Base-by-base conservation (phyloP, 2,888 invertebrate genomes). In the Yponomeuta cagnagella region DNA sequence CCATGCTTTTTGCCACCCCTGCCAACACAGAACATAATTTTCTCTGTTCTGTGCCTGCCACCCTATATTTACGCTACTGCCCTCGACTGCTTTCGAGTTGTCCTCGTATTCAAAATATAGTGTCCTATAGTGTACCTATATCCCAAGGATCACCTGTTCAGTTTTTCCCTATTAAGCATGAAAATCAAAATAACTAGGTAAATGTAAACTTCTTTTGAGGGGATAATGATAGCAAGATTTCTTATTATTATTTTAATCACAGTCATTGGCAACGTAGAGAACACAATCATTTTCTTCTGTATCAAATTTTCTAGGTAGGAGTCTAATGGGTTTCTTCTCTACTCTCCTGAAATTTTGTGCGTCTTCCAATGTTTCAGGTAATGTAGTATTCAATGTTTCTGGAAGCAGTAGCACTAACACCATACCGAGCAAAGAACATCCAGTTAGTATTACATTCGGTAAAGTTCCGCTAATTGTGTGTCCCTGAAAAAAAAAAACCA, bases 351-450 rank as follows among this genome's bases (percentile, higher is more conserved):
- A 94, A 37, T 83, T 78, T 75, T 92, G 86, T 0, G 94, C 94
- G 75, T 95, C 95, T 76, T 92, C 90, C 74, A 95, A 80, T 5
- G 94, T 94, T 85, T 95, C 95, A 66, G 95, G 95, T 72, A 95
- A 81, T 77, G 92, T 93, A 72, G 90, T 89, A 78, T 94, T 93
- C 71, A 94, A 83, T 2, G 95, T 95, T 85, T 95, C 95, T 0
- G 95, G 95, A 68, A 95, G 82, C 74, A 93, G 90, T 43, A 93
- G 77, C 0, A 91, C 89, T 1, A 89, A 84, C 33, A 93, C 70
- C 30, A 90, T 82, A 65, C 93, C 94, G 8, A 92, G 48, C 9
- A 93, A 71, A 63, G 89, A 88, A 58, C 93, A 79, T 10, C 80
- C 73, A 37, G 86, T 85, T 48, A 88, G 73, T 69, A 85, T 77